A percentile compares a stretch with the other conserved stretches of the same genome.
Evolutionary conservation across 2,797 vertebrate genomes (phyloP).

Genomic region (Bradypus variegatus): DNA sequence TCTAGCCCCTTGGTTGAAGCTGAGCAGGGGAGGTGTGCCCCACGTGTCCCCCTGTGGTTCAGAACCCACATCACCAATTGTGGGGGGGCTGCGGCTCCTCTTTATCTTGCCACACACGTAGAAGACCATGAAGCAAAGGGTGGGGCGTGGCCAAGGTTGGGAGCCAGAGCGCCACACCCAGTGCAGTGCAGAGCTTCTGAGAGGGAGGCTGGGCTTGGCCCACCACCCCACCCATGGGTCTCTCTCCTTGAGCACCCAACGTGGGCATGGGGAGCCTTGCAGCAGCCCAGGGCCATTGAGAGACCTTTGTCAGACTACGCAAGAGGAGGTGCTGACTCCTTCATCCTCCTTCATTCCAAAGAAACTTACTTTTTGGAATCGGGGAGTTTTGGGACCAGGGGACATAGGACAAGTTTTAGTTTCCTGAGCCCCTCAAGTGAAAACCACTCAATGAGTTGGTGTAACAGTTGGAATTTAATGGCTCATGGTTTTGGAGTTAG

Average conservation of each 20-base stretch:
- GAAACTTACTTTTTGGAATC: neutral
- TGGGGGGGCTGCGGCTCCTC: too few relatives aligned
- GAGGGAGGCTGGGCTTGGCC: neutral
- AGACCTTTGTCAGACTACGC: rapidly evolving
- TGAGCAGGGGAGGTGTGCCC: neutral
- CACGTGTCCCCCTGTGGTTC: neutral
- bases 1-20: too few relatives aligned
- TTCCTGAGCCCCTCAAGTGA: too few relatives aligned
- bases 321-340: neutral
- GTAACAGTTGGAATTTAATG: too few relatives aligned
- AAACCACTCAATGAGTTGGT: too few relatives aligned
- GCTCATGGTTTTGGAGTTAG: too few relatives aligned
- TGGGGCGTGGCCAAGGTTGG: neutral
- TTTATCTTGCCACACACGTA: neutral
- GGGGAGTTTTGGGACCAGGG: neutral
- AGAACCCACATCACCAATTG: rapidly evolving
- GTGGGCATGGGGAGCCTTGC: neutral
- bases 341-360: neutral
- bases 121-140: neutral
- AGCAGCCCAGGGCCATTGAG: neutral
- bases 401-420: too few relatives aligned
- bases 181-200: neutral
- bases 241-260: neutral
- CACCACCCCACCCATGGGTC: rapidly evolving
- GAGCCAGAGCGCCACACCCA: too few relatives aligned